Base-by-base conservation (phyloP, 2,888 invertebrate species). In the Pristionchus japonicus region DNA sequence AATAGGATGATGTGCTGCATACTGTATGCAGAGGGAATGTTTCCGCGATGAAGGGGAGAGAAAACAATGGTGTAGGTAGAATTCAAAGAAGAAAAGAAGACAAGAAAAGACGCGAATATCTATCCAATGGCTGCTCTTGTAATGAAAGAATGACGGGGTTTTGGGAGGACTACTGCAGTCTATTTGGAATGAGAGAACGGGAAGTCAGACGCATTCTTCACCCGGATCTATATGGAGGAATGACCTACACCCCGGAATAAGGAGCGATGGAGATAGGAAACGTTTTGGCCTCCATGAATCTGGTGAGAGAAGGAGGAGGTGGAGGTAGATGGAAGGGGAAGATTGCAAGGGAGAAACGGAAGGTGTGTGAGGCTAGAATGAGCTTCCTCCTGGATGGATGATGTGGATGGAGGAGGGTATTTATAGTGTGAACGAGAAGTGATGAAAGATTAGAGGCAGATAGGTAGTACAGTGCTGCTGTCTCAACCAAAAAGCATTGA, bases 201-300 rank as follows among this genome's bases (percentile, higher is more conserved):
- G 74, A 11, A 31, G 40, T 43, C 43, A 43, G 43, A 43, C 3
- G 37, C 23, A 43, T 13, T 20, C 77, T 20, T 37, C n/a, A 1
- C 40, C 23, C n/a, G 77, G 34, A 37, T n/a, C n/a, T n/a, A n/a
- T n/a, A n/a, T n/a, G n/a, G n/a, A n/a, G 1, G 80, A 80, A 47
- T 27, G 80, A 80, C 49, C 31, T 49, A 80, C n/a, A 43, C 20
- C 47, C 17, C 49, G 80, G 43, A 80, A 80, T 17, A 6, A 20
- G 27, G 43, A 31, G 77, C 40, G 64, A 67, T 67, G 15, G 31
- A 23, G n/a, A 67, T 67, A 77, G 83, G 57, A 52, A 83, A 49
- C 83, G n/a, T 31, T 83, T 83, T 83, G 23, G 49, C n/a, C 34
- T n/a, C 15, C 83, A 83, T 37, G 34, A 20, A 83, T 47, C 57